A percentile compares a stretch with the other conserved stretches of the same genome.
phyloP scores from a whole-genome alignment of 2,113 vertebrate species.

The Eudyptes chrysolophus region DNA sequence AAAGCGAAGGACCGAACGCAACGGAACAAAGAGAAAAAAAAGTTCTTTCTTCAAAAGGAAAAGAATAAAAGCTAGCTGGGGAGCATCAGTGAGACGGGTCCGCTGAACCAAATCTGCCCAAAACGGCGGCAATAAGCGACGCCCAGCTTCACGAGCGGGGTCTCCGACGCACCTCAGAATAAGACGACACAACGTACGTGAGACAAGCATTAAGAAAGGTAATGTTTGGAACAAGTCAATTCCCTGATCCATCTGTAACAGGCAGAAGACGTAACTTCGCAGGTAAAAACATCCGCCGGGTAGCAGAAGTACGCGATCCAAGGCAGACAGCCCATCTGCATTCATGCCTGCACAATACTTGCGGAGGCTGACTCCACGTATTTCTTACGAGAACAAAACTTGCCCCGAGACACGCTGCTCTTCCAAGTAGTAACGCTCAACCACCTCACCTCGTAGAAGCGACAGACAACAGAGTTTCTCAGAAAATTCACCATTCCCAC shows the following conservation, averaged over 20 bases:
- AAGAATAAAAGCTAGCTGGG: background rate
- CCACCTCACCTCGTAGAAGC: fast-evolving
- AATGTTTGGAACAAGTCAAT: too few relatives aligned
- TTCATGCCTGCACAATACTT: background rate
- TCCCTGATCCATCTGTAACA: background rate
- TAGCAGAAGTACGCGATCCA: too few relatives aligned
- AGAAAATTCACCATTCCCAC: background rate
- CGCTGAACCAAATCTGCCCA: background rate
- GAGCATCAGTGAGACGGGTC: background rate
- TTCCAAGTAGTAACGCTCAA: background rate
- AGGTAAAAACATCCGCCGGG: background rate
- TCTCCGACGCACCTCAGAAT: background rate
- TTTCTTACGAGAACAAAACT: background rate
- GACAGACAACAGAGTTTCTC: background rate
- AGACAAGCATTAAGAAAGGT: background rate
- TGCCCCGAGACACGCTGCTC: background rate
- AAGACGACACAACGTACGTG: background rate
- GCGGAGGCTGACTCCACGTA: fast-evolving
- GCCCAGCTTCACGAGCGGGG: background rate
- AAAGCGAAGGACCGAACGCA: background rate
- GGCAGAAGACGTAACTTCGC: background rate
- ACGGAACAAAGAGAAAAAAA: background rate
- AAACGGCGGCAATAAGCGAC: background rate
- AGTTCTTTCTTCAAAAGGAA: background rate
- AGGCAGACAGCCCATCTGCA: background rate